Conservation (phyloP, 2,113 vertebrate species). For the Montifringilla adamsi region DNA sequence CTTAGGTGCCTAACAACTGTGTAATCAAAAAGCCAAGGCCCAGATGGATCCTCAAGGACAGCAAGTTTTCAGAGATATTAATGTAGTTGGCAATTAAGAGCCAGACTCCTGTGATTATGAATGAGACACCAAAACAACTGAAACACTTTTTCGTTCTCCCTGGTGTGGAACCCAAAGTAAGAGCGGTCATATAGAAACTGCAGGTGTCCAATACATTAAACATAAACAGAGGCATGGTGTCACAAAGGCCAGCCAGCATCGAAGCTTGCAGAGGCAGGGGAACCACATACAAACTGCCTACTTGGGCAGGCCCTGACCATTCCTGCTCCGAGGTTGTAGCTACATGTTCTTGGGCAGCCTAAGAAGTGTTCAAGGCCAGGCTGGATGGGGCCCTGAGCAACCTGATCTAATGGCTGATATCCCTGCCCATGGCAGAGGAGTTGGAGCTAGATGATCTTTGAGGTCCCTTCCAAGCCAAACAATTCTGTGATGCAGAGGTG, state of each 20-base stretch:
- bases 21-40: background rate
- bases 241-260: background rate
- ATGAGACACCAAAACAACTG: background rate
- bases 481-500: background rate
- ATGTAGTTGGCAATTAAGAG: background rate
- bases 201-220: background rate
- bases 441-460: background rate
- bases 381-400: background rate
- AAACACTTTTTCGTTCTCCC: background rate
- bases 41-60: background rate
- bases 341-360: background rate
- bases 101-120: background rate
- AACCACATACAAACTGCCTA: background rate
- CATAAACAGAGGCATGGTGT: background rate
- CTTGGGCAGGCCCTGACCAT: background rate
- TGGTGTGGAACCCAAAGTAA: background rate
- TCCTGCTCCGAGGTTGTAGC: background rate
- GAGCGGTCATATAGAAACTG: background rate
- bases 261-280: background rate
- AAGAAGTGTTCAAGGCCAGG: background rate
- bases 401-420: background rate
- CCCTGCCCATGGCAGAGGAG: background rate
- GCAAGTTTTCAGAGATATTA: background rate
- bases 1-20: background rate
- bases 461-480: background rate